Percentiles rank a stretch among this genome's conserved stretches.
These are phyloP conservation scores for Andrena bucephala DNA, from an alignment of 2,888 invertebrate genomes.

Conservation along the genomic window DNA sequence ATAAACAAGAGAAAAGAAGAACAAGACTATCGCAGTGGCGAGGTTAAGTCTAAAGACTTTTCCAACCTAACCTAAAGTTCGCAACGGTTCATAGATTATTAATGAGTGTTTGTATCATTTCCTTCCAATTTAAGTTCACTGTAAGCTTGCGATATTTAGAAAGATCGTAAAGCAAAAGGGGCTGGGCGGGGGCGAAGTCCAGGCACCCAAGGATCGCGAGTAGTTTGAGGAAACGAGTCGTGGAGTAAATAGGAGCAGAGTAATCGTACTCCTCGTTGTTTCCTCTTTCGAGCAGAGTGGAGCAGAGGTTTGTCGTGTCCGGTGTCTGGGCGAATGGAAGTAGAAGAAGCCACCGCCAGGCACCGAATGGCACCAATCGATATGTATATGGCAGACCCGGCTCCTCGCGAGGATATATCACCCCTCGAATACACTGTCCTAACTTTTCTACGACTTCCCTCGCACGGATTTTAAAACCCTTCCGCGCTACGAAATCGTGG, in stretches of 20 bases:
- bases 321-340: slow-evolving; percentile 67
- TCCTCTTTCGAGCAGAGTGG: slow-evolving; percentile 49
- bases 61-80: too few species aligned
- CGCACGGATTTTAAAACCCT: slow-evolving; percentile 31
- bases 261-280: slow-evolving; percentile 35
- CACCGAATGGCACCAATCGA: slow-evolving; percentile 84
- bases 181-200: too few species aligned
- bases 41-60: too few species aligned
- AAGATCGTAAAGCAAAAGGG: too few species aligned
- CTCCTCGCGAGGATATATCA: slow-evolving; percentile 63
- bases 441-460: slow-evolving; percentile 62
- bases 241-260: not conserved
- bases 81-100: too few species aligned
- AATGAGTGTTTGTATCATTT: too few species aligned
- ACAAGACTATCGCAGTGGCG: too few species aligned
- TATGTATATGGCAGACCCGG: slow-evolving; percentile 76
- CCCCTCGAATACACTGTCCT: slow-evolving; percentile 51
- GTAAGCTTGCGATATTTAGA: too few species aligned
- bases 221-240: slow-evolving; percentile 7
- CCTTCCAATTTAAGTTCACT: too few species aligned
- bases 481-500: not conserved
- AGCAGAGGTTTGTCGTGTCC: slow-evolving; percentile 60
- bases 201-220: not conserved
- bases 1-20: too few species aligned
- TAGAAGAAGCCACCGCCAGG: slow-evolving; percentile 78